Evolutionary conservation across 2,888 invertebrate genomes (phyloP).

Genomic region (Ariolimax columbianus): DNA sequence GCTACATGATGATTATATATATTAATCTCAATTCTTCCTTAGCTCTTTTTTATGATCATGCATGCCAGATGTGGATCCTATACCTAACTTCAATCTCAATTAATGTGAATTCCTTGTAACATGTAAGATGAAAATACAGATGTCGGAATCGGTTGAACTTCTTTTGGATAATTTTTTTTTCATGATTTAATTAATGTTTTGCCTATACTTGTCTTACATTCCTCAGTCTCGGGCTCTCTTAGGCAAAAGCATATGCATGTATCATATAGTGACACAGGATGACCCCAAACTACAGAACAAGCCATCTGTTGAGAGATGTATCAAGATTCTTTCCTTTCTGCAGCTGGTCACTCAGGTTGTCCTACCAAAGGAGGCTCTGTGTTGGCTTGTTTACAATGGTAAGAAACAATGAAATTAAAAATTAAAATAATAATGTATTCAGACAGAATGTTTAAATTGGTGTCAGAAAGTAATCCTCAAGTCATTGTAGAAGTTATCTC

Average conservation of each 20-base stretch:
- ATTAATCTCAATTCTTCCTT: too few species aligned
- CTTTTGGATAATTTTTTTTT: too few species aligned
- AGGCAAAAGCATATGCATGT: conserved; percentile 77
- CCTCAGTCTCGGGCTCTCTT: conserved; percentile 78
- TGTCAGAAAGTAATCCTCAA: too few species aligned
- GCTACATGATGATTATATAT: too few species aligned
- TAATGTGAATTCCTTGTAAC: too few species aligned
- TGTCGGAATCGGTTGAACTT: too few species aligned
- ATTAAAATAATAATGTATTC: background rate
- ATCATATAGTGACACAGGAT: conserved; percentile 69
- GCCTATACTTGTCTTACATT: background rate
- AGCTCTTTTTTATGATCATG: too few species aligned
- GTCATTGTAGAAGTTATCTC: too few species aligned
- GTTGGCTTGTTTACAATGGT: conserved; percentile 79
- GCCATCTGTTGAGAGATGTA: conserved; percentile 73
- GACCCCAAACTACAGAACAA: conserved; percentile 77
- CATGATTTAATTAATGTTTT: background rate
- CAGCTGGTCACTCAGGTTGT: conserved; percentile 76
- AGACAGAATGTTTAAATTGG: background rate
- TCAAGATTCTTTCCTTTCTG: conserved; percentile 73
- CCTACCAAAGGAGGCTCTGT: conserved; percentile 75
- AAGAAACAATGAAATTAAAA: conserved; percentile 46
- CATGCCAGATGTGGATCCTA: too few species aligned
- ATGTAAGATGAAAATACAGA: too few species aligned
- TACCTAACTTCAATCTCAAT: too few species aligned